A percentile compares a stretch with the other conserved stretches of the same genome.
phyloP scores from a whole-genome alignment of 1,140 invertebrate genomes.

The Holcopasites calliopsidis region DNA sequence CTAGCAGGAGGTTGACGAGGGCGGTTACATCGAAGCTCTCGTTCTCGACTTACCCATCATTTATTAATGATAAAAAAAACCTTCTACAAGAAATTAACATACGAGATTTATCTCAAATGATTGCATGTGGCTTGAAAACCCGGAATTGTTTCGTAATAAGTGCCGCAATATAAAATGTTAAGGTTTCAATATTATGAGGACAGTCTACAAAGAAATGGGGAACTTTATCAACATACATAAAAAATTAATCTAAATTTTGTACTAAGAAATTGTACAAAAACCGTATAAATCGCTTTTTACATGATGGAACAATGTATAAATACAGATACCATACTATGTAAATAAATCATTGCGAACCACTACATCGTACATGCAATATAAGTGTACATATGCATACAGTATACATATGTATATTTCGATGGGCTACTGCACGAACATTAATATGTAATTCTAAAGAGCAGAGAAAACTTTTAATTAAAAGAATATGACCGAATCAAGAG shows the following conservation, averaged over 20 bases:
- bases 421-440: too few relatives aligned
- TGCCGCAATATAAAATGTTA: not conserved
- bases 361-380: too few relatives aligned
- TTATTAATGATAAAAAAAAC: constrained; percentile 73
- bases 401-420: not conserved
- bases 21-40: constrained; percentile 80
- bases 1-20: constrained; percentile 80
- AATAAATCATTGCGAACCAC: constrained; percentile 32
- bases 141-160: not conserved
- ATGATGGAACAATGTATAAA: constrained; percentile 61
- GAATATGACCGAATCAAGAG: too few relatives aligned
- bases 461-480: too few relatives aligned
- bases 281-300: too few relatives aligned
- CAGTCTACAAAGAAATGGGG: not conserved
- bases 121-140: not conserved
- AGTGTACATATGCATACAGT: too few relatives aligned
- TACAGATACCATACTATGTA: constrained; percentile 31
- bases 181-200: not conserved
- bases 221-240: constrained; percentile 1
- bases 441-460: too few relatives aligned
- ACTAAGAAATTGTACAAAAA: constrained; percentile 60
- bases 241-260: too few relatives aligned
- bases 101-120: not conserved
- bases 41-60: constrained; percentile 81
- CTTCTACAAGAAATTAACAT: not conserved